Evolutionary conservation across 1,140 invertebrate species (phyloP).

Genomic region (Belonocnema kinseyi): DNA sequence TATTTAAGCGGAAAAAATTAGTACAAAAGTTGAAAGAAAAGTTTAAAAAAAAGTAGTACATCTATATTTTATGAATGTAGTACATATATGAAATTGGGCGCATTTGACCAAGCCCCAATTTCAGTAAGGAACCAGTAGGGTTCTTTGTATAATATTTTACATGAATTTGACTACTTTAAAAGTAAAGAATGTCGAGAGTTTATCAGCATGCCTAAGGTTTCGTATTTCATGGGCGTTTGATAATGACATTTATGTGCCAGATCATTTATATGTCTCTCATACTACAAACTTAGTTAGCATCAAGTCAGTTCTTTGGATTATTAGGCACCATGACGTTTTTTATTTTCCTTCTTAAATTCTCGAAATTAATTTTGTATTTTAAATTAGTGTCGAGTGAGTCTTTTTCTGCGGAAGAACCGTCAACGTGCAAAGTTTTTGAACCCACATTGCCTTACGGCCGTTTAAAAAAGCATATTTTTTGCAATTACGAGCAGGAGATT

Average conservation of each 20-base stretch:
- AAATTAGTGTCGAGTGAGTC: neutral
- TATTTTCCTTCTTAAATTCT: neutral
- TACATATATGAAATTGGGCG: no score
- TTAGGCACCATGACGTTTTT: neutral
- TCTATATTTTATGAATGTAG: no score
- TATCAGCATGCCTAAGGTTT: conserved; percentile 12
- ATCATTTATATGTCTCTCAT: neutral
- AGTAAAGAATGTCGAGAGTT: no score
- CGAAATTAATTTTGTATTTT: neutral
- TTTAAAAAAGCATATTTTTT: conserved; percentile 74
- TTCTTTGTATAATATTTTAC: no score
- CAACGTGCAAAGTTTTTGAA: conserved; percentile 58
- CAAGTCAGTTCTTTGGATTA: conserved; percentile 9
- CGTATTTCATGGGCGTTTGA: conserved; percentile 41
- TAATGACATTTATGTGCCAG: conserved; percentile 27
- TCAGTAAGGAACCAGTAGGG: no score
- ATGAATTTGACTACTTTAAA: no score
- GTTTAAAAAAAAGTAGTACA: no score
- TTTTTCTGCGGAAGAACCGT: conserved; percentile 15
- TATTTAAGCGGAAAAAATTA: no score
- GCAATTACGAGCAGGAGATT: conserved; percentile 74
- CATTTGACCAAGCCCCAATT: no score
- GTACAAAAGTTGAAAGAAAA: no score
- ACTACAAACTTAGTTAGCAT: neutral
- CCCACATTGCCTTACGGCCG: conserved; percentile 46